A percentile compares a stretch with the other conserved stretches of the same genome.
Conservation (phyloP, 2,888 invertebrate species). For the Thyatira batis region DNA sequence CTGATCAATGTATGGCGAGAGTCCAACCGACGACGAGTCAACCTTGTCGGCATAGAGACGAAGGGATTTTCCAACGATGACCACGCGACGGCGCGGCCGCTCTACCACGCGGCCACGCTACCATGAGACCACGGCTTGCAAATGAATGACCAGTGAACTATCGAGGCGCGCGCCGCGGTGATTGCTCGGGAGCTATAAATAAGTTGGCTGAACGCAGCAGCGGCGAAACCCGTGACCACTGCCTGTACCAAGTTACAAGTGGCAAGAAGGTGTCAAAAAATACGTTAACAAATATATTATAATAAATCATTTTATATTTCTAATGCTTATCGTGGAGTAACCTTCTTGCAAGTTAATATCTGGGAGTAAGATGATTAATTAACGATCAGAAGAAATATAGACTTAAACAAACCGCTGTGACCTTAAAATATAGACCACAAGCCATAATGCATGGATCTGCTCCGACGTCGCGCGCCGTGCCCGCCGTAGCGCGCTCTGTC, state of each 20-base stretch:
- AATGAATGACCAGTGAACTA: slow-evolving; percentile 30
- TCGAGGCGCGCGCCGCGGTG: slow-evolving; percentile 13
- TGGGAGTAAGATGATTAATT: no score
- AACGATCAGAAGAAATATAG: no score
- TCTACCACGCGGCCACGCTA: slow-evolving; percentile 3
- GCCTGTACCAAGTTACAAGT: slow-evolving; percentile 7
- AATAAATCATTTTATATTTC: no score
- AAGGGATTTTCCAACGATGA: slow-evolving; percentile 15
- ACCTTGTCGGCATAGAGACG: slow-evolving; percentile 5
- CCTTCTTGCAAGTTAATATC: no score
- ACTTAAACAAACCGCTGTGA: neutral
- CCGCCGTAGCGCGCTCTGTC: neutral
- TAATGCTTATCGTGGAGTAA: no score
- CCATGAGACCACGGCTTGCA: slow-evolving; percentile 3
- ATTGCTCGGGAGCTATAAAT: slow-evolving; percentile 19
- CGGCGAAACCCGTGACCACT: slow-evolving; percentile 19
- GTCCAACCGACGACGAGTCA: slow-evolving; percentile 13
- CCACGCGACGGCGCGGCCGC: neutral
- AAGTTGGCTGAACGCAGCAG: slow-evolving; percentile 11
- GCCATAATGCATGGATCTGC: neutral
- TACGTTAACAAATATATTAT: no score
- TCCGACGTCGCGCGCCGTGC: neutral
- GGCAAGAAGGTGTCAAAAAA: neutral
- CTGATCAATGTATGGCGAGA: slow-evolving; percentile 24
- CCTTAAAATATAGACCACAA: neutral